Base-by-base conservation (phyloP, 2,797 vertebrate genomes). In the Amblyraja radiata region DNA sequence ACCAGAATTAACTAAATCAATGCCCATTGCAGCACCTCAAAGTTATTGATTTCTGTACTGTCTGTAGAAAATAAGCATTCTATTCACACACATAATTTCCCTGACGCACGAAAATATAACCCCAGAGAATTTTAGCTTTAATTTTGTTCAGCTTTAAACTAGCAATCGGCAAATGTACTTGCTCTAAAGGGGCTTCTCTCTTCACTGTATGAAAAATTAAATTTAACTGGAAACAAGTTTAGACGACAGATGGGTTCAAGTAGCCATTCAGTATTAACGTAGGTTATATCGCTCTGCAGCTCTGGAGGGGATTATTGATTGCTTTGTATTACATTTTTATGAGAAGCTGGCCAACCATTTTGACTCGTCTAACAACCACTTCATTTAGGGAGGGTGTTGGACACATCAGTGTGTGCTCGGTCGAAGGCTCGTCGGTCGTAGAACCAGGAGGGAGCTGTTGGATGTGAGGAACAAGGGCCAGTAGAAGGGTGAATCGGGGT, bases 291-390 rank as follows among this genome's bases (percentile, higher is more conserved):
- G 74, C 71, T 16, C 84, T 88, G 61, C n/a, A 32, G 84, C 32
- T 68, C 32, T 71, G 74, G 90, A 76, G 90, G 36, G 71, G 71
- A 92, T 90, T 73, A 46, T 32, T 90, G 65, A 16, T 74, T 76
- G 8, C 10, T 14, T 73, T 23, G 3, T 25, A 39, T 76, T 76
- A 36, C 18, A 92, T 28, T 92, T 74, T 39, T 68, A n/a, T 88
- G n/a, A 88, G 10, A 88, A 88, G 61, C 1, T 63, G 68, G 84
- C 6, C 61, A 65, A 63, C 61, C 46, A 76, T 76, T 73, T 73
- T 73, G 68, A 28, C 21, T 54, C 18, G 25, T 54, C 21, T 54
- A 21, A 74, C 68, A 25, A 32, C 88, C 18, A 73, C 73, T 91
- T 91, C 68, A 39, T 28, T 14, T 28, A 74, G 71, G 25, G 25